Evolutionary conservation across 2,113 vertebrate species (phyloP), one percentile per base, ranked within the genome.

Genomic region (Columba janthina): DNA sequence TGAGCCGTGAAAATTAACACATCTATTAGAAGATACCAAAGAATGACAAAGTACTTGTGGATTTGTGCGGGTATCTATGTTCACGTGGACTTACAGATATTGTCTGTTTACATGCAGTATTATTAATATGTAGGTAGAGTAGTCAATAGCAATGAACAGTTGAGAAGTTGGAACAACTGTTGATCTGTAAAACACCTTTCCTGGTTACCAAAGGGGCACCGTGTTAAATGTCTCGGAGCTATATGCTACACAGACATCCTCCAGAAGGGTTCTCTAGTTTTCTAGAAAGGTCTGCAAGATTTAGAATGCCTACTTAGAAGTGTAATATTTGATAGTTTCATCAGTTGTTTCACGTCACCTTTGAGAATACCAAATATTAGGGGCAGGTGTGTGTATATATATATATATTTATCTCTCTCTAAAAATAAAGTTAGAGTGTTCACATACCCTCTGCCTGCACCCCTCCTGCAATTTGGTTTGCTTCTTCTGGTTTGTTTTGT

Each of bases 301-400:
- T 72, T 71, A 56, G 15, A 89, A 19, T 1, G 0, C 11, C 53
- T 69, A 12, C 17, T 78, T 78, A 5, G 17, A 87, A 82, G 29
- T 60, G 4, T 44, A n/a, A 31, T 42, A 31, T 71, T 77, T 77
- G 61, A 12, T 76, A 48, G 20, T 40, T 86, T 56, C 5, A 20
- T 77, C 10, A 19, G 42, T 77, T 80, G 22, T 74, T 86, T 77
- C 10, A 3, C 21, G 25, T 12, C 34, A 36, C 13, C 12, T 60
- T 48, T 65, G 48, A 78, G 60, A 92, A 53, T 48, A 56, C 12
- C 8, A 32, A 62, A 34, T 90, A 40, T 64, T 81, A 88, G 32
- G 46, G 67, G 9, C 51, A 56, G 34, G 22, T 80, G 7, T 2
- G 0, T 85, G 7, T 2, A 0, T 57, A 1, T 40, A 26, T 67